Evolutionary conservation across 2,888 invertebrate species (phyloP), one percentile per base, ranked within the genome.

Genomic region (Ecliptopera silaceata): DNA sequence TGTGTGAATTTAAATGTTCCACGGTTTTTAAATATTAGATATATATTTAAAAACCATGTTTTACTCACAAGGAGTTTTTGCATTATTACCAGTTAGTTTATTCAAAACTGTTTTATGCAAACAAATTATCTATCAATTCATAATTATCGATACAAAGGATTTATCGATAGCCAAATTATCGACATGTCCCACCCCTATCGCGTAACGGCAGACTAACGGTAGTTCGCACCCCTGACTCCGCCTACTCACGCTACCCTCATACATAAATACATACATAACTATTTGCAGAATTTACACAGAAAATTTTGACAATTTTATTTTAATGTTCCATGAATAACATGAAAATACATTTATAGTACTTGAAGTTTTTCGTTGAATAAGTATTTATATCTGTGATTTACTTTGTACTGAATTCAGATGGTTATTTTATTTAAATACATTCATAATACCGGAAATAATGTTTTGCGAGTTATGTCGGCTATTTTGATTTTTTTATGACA

Each of bases 161-260:
- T 4, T 34, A 12, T 34, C 12, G 34, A 34, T 36, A 63, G 57
- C 56, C 32, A 42, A 42, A 34, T 31, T 18, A 42, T 56, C 62
- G 69, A 64, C 57, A 39, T 1, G 5, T 59, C 68, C 64, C 80
- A 72, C 56, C 81, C 56, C 79, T 80, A 78, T 1, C 4, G 29
- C 53, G 61, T 83, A 84, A 84, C 84, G 81, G 84, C 79, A 77
- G 65, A 75, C 72, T 82, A 85, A 86, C 86, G 84, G 81, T 69
- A 61, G 67, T 71, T 71, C 68, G 71, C 72, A 75, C 78, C 83
- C 84, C 72, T 64, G 71, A 15, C 46, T 17, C 59, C 78, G 66
- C 80, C 79, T 60, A 63, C 70, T 66, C 78, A 77, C 75, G 76
- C 75, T 61, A 70, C 72, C 68, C 68, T 52, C 61, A 26, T 26